A percentile compares a stretch with the other conserved stretches of the same genome.
Conservation (phyloP, 2,888 invertebrate species). For the Hyles lineata region DNA sequence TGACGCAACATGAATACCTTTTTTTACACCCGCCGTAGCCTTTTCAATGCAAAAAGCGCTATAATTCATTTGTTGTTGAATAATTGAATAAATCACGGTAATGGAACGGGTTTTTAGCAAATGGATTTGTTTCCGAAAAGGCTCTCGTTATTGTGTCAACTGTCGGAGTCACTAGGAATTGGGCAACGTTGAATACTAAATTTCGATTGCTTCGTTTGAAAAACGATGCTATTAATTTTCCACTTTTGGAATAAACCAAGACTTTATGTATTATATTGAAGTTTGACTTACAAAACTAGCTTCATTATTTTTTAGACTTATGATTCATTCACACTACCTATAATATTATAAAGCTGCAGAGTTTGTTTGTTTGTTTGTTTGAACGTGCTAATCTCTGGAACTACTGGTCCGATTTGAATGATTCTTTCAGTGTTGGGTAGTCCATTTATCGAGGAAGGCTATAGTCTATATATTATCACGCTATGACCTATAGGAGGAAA, state of each 20-base stretch:
- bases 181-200: neutral
- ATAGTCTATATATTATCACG: too few species aligned
- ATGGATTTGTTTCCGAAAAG: constrained; percentile 66
- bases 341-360: too few species aligned
- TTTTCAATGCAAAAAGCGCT: constrained; percentile 47
- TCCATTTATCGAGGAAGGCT: too few species aligned
- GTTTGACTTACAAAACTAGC: too few species aligned
- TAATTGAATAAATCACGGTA: constrained; percentile 79
- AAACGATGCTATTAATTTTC: neutral
- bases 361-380: too few species aligned
- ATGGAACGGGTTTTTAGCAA: constrained; percentile 71
- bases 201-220: neutral
- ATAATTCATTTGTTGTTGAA: constrained; percentile 74
- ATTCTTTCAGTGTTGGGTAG: too few species aligned
- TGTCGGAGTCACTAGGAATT: neutral
- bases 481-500: too few species aligned
- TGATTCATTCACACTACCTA: too few species aligned
- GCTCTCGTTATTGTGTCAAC: constrained; percentile 43
- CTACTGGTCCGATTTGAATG: too few species aligned
- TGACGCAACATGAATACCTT: constrained; percentile 36
- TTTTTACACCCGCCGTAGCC: constrained; percentile 36
- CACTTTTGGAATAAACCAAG: neutral
- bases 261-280: too few species aligned
- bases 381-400: too few species aligned
- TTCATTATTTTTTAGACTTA: too few species aligned